A percentile compares a stretch with the other conserved stretches of the same genome.
phyloP scores from a whole-genome alignment of 2,888 invertebrate genomes.

The Synanthedon myopaeformis region DNA sequence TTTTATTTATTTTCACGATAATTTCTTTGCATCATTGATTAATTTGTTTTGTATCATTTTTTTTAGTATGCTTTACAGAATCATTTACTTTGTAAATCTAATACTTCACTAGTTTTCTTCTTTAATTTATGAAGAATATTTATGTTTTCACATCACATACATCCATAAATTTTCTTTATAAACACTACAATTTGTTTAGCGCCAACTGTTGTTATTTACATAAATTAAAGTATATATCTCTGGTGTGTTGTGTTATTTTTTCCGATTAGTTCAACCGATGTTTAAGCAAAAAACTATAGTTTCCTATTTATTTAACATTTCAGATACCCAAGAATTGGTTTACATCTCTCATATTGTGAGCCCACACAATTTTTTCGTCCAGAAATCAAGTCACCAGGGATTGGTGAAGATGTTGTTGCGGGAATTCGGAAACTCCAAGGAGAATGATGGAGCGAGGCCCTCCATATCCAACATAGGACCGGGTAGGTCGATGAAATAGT shows the following conservation, averaged over 20 bases:
- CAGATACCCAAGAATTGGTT: conserved; percentile 61
- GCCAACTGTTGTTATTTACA: no score
- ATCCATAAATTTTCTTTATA: no score
- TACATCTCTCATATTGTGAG: conserved; percentile 70
- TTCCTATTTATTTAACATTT: conserved; percentile 4
- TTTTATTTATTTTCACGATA: no score
- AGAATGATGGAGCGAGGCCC: conserved; percentile 29
- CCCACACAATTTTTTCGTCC: conserved; percentile 74
- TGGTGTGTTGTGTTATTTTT: neutral
- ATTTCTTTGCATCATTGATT: no score
- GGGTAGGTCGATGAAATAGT: conserved; percentile 22
- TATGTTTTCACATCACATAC: no score
- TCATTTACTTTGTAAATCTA: no score
- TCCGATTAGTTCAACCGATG: neutral
- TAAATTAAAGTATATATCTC: no score
- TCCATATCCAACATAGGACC: conserved; percentile 30
- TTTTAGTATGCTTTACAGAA: no score
- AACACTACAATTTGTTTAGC: no score
- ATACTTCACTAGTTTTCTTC: no score
- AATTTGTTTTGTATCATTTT: no score
- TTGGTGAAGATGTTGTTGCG: conserved; percentile 43
- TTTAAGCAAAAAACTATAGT: neutral
- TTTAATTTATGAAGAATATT: no score
- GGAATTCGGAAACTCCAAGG: conserved; percentile 42
- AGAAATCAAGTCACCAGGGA: conserved; percentile 42